Conservation (phyloP, 1,140 invertebrate genomes). For the Neodiprion pinetum region DNA sequence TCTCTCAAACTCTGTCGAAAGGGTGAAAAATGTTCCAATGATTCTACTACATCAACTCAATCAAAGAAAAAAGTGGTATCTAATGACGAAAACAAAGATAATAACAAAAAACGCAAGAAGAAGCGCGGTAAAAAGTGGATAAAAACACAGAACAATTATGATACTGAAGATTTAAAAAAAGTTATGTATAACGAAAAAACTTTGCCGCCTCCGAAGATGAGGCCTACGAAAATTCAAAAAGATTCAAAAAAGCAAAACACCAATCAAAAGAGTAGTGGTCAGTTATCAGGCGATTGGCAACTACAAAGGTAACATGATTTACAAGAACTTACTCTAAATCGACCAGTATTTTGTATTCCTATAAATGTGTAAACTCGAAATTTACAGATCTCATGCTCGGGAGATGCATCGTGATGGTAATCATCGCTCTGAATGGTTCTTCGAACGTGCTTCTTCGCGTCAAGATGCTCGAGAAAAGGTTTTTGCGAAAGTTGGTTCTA, state of each 20-base stretch:
- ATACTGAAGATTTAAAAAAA: constrained; percentile 6
- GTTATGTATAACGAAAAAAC: not conserved
- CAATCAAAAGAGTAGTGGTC: constrained; percentile 13
- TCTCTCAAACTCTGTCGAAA: constrained; percentile 11
- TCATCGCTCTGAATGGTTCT: constrained; percentile 9
- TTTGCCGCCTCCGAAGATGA: not conserved
- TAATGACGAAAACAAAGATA: not conserved
- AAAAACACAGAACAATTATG: constrained; percentile 16
- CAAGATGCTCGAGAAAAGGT: constrained; percentile 9
- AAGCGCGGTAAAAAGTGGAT: constrained; percentile 14
- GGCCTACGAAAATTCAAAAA: constrained; percentile 17
- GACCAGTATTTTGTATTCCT: constrained; percentile 16
- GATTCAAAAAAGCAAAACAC: constrained; percentile 21
- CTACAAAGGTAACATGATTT: constrained; percentile 21
- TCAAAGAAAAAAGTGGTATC: not conserved
- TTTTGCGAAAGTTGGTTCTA: not conserved
- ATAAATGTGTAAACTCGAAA: constrained; percentile 22
- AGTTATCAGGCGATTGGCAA: constrained; percentile 26
- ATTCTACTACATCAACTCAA: constrained; percentile 14
- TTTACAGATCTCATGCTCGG: constrained; percentile 15
- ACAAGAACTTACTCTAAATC: not conserved
- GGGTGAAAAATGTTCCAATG: constrained; percentile 14
- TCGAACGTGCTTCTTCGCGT: constrained; percentile 3
- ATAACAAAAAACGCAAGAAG: constrained; percentile 6
- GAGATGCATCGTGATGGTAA: constrained; percentile 10